Percentiles rank a stretch among this genome's conserved stretches.
phyloP scores from a whole-genome alignment of 2,797 vertebrate species.

The Todus mexicanus region DNA sequence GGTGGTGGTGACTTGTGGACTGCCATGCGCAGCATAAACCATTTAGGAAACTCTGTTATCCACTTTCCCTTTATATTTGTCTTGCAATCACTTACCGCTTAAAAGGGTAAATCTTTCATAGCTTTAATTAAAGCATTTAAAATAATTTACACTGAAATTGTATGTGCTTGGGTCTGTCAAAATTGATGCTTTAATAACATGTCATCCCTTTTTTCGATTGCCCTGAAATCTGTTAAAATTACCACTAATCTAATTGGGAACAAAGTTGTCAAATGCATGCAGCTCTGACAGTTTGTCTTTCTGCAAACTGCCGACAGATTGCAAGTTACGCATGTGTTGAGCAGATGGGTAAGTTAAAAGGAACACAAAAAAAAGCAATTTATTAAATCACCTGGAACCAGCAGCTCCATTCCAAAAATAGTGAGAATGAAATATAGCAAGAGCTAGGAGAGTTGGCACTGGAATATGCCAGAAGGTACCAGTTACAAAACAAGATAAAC shows the following conservation, averaged over 20 bases:
- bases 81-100: constrained; percentile 77
- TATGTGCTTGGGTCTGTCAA: constrained; percentile 81
- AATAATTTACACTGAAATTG: constrained; percentile 82
- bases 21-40: constrained; percentile 75
- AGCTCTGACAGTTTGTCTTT: constrained; percentile 85
- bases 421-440: constrained; percentile 87
- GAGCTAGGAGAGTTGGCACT: constrained; percentile 81
- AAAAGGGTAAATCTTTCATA: constrained; percentile 80
- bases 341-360: constrained; percentile 87
- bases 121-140: constrained; percentile 84
- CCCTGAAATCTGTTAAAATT: constrained; percentile 87
- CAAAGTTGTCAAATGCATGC: constrained; percentile 83
- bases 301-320: constrained; percentile 85
- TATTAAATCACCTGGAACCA: constrained; percentile 89
- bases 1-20: constrained; percentile 74
- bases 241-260: constrained; percentile 86
- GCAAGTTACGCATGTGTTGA: constrained; percentile 85
- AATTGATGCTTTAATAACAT: constrained; percentile 84
- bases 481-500: constrained; percentile 88
- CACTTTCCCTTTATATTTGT: constrained; percentile 80
- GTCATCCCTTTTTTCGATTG: constrained; percentile 78
- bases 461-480: constrained; percentile 84
- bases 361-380: constrained; percentile 84
- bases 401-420: constrained; percentile 85
- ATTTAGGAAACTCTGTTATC: constrained; percentile 76